Base-by-base conservation (phyloP, 2,888 invertebrate genomes). In the Yponomeuta evonymella region DNA sequence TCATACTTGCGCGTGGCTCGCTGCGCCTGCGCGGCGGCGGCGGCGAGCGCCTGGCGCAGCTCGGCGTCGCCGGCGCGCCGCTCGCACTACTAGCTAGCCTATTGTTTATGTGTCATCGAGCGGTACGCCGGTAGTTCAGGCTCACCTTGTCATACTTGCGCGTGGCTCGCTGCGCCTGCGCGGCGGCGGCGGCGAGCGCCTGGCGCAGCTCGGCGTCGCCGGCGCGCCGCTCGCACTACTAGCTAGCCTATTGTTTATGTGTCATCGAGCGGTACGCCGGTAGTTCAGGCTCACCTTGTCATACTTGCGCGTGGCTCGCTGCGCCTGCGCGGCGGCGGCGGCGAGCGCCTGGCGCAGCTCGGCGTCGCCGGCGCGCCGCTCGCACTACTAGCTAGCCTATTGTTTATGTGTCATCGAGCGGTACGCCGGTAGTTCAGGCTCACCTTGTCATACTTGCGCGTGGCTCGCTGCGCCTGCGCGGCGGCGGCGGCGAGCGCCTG, bases 1-100 rank as follows among this genome's bases (percentile, higher is more conserved):
- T 90, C 89, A 78, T 91, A 90, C 89, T 99, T 98, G 75, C 98
- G 89, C 36, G 95, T 94, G 78, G 96, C 94, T 78, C 96, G 96
- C 81, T 98, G 98, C 48, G 95, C 94, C 80, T 96, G 84, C 95
- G 96, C 87, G 94, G 96, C 79, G 95, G 95, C 82, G 94, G 94
- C 79, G 95, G 95, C 82, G 94, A 96, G 80, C 94, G 96, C 89
- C 95, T 95, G 79, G 92, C 94, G 76, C 95, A 86, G 88, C 78
- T 94, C 93, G 76, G 96, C 88, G 83, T 95, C 94, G 82, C 95
- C 94, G 84, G 98, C 97, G 43, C 96, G 94, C 80, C 96, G 96
- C 72, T 95, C 94, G 75, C 95, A 94, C 81, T 23, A 23, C 23
- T 23, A 23, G 23, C 23, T 23, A 23, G 23, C 23, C 23, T 23